phyloP scores from a whole-genome alignment of 2,888 invertebrate species.

The Atethmia centrago region DNA sequence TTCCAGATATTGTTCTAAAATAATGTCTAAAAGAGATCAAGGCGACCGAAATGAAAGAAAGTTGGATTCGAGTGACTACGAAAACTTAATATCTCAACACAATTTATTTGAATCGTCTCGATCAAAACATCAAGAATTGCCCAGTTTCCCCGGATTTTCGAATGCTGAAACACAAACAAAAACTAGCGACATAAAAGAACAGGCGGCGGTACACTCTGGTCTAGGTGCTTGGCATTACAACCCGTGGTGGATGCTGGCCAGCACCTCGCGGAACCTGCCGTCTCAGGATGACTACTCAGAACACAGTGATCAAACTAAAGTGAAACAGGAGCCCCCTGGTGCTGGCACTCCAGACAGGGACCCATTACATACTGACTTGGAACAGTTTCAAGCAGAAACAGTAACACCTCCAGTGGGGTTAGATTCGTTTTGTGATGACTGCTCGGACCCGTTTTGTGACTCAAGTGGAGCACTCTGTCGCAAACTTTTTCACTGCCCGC shows the following conservation, averaged over 20 bases:
- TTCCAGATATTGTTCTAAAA: slow-evolving; percentile 71
- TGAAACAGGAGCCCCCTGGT: slow-evolving; percentile 86
- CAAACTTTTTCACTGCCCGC: slow-evolving; percentile 89
- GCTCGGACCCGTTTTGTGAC: slow-evolving; percentile 90
- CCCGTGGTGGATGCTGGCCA: slow-evolving; percentile 90
- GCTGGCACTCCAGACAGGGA: slow-evolving; percentile 86
- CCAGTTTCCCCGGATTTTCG: slow-evolving; percentile 88
- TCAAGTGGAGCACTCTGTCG: slow-evolving; percentile 86
- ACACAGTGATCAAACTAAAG: slow-evolving; percentile 85
- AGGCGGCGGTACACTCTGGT: slow-evolving; percentile 81
- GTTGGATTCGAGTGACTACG: slow-evolving; percentile 88
- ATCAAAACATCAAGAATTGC: slow-evolving; percentile 86
- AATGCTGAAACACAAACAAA: slow-evolving; percentile 90
- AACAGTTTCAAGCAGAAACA: slow-evolving; percentile 80
- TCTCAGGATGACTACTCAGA: slow-evolving; percentile 88
- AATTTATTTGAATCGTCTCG: slow-evolving; percentile 87
- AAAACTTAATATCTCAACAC: slow-evolving; percentile 88
- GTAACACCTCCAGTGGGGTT: slow-evolving; percentile 85
- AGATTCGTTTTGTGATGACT: slow-evolving; percentile 89
- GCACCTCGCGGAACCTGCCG: slow-evolving; percentile 86
- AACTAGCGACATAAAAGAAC: slow-evolving; percentile 85
- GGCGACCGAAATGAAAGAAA: slow-evolving; percentile 87
- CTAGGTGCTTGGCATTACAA: slow-evolving; percentile 89
- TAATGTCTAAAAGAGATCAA: slow-evolving; percentile 89
- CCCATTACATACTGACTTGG: slow-evolving; percentile 82